These are phyloP conservation scores for Centropristis striata DNA, from an alignment of 2,113 vertebrate genomes.

Conservation along the genomic window DNA sequence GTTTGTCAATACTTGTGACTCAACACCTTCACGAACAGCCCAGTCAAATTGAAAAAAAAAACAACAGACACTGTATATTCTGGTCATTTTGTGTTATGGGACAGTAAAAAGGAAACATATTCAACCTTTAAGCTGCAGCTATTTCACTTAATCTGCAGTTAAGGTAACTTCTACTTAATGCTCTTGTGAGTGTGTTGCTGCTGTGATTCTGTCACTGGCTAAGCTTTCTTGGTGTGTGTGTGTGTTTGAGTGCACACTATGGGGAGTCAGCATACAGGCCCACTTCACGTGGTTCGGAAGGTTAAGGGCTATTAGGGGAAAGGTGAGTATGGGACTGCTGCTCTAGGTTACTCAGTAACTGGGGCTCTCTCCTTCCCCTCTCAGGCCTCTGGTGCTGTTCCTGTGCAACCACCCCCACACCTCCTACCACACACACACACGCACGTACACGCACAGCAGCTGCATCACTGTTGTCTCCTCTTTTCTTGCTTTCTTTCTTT, in stretches of 20 bases:
- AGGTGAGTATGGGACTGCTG: constrained; percentile 80
- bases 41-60: constrained; percentile 15
- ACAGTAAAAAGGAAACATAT: constrained; percentile 10
- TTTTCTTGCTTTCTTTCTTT: neutral
- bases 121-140: constrained; percentile 6
- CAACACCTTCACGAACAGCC: neutral
- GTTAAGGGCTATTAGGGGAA: constrained; percentile 86
- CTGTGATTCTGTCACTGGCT: constrained; percentile 38
- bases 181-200: constrained; percentile 19
- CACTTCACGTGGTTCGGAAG: constrained; percentile 82
- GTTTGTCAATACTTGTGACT: constrained; percentile 25
- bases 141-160: constrained; percentile 15
- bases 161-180: constrained; percentile 37
- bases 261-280: constrained; percentile 77
- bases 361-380: constrained; percentile 64
- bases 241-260: constrained; percentile 61
- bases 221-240: constrained; percentile 46
- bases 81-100: neutral
- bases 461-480: neutral
- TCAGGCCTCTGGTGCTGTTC: constrained; percentile 60
- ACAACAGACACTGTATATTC: neutral
- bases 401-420: constrained; percentile 37
- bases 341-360: constrained; percentile 85
- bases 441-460: constrained; percentile 5
- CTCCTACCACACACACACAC: neutral